Conservation (phyloP, 2,113 vertebrate species). For the Chionomys nivalis region DNA sequence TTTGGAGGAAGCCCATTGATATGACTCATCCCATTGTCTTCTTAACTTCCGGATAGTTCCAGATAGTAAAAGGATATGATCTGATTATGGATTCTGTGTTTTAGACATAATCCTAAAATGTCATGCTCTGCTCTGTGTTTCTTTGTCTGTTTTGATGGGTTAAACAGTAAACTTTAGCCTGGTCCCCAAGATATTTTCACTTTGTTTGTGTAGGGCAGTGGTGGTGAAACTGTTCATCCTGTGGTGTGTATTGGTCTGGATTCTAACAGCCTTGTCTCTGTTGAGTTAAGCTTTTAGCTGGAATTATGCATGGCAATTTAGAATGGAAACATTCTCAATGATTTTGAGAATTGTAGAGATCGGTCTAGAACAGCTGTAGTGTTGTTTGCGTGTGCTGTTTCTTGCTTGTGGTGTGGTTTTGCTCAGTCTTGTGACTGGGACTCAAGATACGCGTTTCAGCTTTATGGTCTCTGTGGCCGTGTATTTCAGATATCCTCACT, state of each 20-base stretch:
- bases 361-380: background rate
- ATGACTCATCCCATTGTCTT: background rate
- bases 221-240: background rate
- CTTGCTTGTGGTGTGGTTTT: background rate
- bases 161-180: background rate
- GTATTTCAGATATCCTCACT: background rate
- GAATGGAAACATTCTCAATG: background rate
- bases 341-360: background rate
- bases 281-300: background rate
- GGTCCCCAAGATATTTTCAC: too few relatives aligned
- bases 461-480: too few relatives aligned
- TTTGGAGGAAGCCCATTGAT: background rate
- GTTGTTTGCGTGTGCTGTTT: background rate
- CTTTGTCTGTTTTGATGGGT: background rate
- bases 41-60: background rate
- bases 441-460: rapidly evolving
- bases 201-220: background rate
- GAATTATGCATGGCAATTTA: background rate
- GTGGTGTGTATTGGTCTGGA: background rate
- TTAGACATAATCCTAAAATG: background rate
- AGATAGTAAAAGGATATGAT: too few relatives aligned
- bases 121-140: background rate
- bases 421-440: background rate
- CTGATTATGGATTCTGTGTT: background rate
- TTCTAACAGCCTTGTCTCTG: background rate